Base-by-base conservation (phyloP, 2,113 vertebrate genomes). In the Pachycephala philippinensis region DNA sequence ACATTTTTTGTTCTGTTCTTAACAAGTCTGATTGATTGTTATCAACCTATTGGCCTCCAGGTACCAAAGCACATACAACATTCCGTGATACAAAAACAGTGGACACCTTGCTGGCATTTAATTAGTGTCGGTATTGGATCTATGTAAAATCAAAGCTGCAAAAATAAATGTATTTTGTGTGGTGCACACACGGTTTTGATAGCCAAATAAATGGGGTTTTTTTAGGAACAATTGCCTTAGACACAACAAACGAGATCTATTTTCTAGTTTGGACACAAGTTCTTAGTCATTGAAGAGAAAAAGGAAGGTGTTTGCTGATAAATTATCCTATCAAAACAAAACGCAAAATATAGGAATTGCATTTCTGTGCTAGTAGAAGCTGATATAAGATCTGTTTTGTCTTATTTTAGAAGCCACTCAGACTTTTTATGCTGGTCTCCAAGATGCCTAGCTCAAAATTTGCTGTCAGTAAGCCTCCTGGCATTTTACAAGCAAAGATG, bases 401-500 rank as follows among this genome's bases (percentile, higher is more conserved):
- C 11, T 89, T 30, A 33, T n/a, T 72, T 6, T 4, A 42, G 79
- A 74, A 63, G 16, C 15, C 18, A 59, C 45, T 88, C 18, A 12
- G 47, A 24, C n/a, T 74, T 72, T 75, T 45, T 61, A 24, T 45
- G 13, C 68, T 82, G 53, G 12, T 65, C 85, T 95, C 53, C 50
- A 86, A 47, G 60, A 87, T 52, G 23, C 65, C 56, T 71, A 40
- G 23, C 49, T 95, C 69, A 52, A 28, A 83, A 86, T 76, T 57
- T 92, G 49, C 53, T 77, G 68, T 66, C 90, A 76, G 42, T 86
- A 92, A 92, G 35, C 76, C 83, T 89, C 10, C 47, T 77, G 76
- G 83, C 64, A 80, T 92, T 93, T 97, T 95, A 96, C 90, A 95
- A 96, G 92, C 68, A 40, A 74, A 89, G 95, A 93, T 95, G 88